Evolutionary conservation across 2,797 vertebrate genomes (phyloP), one percentile per base, ranked within the genome.

Genomic region (Hemibagrus guttatus): DNA sequence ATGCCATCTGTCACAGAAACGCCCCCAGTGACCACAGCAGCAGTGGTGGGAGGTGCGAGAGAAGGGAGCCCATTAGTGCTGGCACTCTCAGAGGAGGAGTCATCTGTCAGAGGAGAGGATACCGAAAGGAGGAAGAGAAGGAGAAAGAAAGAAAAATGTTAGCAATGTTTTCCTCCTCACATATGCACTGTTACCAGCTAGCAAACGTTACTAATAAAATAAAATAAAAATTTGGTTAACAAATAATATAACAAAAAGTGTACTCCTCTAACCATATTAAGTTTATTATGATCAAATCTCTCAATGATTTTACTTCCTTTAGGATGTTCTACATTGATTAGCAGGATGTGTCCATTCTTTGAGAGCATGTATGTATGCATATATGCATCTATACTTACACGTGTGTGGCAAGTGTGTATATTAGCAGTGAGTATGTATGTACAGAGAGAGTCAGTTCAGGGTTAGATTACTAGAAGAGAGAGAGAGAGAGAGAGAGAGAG

Each of bases 51-150:
- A 0, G 97, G 96, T 93, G 97, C 98, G 94, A 98, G 93, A 85
- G 96, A 96, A 72, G 97, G 97, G 90, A 97, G 96, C 89, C 97
- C 97, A 85, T 98, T 97, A 91, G 89, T 89, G 0, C 97, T 97
- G 90, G 97, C 95, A 92, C 96, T 98, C 91, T 98, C 98, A 0
- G 97, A 99, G 87, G 97, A 98, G 90, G 96, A 95, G 64, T 99
- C 98, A 68, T 99, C 98, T 99, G 56, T 69, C n/a, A 68, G 35
- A 66, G 59, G 75, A 86, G 31, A 80, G 13, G 35, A 81, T 81
- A 46, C 14, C 14, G 2, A 64, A 81, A 84, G 69, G 66, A 46
- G 23, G 81, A 75, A 84, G 39, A 68, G 66, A 83, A 26, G 12
- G 19, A 54, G 72, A 82, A 31, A 64, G 13, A 80, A 74, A 82